Conservation (phyloP, 2,888 invertebrate species). For the Lasioglossum vierecki region DNA sequence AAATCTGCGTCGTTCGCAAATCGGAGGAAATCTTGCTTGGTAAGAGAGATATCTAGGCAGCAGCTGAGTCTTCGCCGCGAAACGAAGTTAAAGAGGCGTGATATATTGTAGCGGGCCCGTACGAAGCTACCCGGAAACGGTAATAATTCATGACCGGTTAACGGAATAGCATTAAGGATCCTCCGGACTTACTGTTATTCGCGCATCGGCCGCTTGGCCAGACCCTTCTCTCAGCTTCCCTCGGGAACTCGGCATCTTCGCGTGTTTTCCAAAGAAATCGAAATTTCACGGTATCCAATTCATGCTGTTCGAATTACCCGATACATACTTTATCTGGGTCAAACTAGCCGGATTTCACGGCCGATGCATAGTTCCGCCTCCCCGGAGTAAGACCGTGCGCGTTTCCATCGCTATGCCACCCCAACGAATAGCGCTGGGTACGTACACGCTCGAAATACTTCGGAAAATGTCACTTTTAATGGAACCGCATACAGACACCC, state of each 20-base stretch:
- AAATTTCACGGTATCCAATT: conserved; percentile 35
- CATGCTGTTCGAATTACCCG: conserved; percentile 6
- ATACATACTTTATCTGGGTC: conserved; percentile 13
- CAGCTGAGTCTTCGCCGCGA: conserved; percentile 58
- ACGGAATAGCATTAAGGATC: conserved; percentile 78
- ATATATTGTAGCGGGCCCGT: conserved; percentile 70
- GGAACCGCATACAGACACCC: background rate
- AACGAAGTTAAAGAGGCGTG: conserved; percentile 70
- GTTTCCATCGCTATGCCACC: background rate
- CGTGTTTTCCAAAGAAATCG: conserved; percentile 9
- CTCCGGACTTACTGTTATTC: conserved; percentile 70
- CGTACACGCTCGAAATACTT: conserved; percentile 9
- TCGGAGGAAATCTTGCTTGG: conserved; percentile 58
- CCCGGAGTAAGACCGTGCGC: background rate
- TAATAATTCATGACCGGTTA: conserved; percentile 77
- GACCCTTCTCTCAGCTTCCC: background rate
- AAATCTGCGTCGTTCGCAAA: conserved; percentile 73
- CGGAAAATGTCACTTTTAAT: conserved; percentile 9
- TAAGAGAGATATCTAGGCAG: conserved; percentile 34
- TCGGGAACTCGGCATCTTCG: background rate
- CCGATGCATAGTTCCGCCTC: background rate
- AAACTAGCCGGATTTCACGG: background rate
- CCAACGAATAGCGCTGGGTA: background rate
- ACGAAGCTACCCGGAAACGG: conserved; percentile 74
- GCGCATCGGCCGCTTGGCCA: conserved; percentile 30